These are phyloP conservation scores for Dipus sagitta DNA, from an alignment of 2,797 vertebrate species.

Conservation along the genomic window DNA sequence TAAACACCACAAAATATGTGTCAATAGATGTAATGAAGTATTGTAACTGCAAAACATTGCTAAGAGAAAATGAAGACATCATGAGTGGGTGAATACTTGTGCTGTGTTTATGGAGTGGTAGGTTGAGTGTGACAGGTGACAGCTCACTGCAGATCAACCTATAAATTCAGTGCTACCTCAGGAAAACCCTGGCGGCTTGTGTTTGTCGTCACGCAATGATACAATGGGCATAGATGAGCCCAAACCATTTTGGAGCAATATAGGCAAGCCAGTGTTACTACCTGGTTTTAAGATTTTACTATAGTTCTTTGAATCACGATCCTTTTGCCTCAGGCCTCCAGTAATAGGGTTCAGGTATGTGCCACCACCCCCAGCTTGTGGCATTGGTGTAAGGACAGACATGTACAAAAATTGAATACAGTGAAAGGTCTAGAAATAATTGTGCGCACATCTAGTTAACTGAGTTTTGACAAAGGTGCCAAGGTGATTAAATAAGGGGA, in stretches of 20 bases:
- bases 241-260: neutral
- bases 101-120: neutral
- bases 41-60: neutral
- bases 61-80: neutral
- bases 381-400: neutral
- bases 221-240: neutral
- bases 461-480: neutral
- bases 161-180: neutral
- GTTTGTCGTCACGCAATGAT: neutral
- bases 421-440: neutral
- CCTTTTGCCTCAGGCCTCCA: neutral
- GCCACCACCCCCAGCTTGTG: neutral
- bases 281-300: slow-evolving; percentile 8
- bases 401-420: neutral
- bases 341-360: neutral
- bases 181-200: neutral
- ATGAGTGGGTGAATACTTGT: neutral
- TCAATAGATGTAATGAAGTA: neutral
- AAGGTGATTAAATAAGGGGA: neutral
- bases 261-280: neutral
- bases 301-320: no score
- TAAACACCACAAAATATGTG: neutral
- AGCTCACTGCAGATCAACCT: neutral
- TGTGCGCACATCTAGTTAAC: neutral
- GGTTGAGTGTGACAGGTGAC: neutral